Evolutionary conservation across 2,797 vertebrate species (phyloP).

Genomic region (Pempheris klunzingeri): DNA sequence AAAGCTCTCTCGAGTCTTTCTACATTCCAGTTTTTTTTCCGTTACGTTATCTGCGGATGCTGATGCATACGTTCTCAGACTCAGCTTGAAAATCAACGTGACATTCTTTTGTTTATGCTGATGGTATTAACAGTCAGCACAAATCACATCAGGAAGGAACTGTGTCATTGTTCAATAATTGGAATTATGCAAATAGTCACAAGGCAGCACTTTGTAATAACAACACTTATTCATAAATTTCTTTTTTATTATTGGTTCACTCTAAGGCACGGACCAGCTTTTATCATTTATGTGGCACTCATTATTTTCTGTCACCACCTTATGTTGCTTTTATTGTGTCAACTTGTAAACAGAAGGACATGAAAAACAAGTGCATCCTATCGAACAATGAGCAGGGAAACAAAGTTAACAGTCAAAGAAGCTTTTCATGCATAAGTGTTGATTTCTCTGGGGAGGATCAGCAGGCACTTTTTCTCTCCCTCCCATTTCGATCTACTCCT

Average conservation of each 20-base stretch:
- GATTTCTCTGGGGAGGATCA: slow-evolving; percentile 84
- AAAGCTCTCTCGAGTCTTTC: slow-evolving; percentile 35
- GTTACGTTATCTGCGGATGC: slow-evolving; percentile 45
- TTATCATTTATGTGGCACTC: slow-evolving; percentile 72
- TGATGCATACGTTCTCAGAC: slow-evolving; percentile 63
- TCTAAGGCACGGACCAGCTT: slow-evolving; percentile 56
- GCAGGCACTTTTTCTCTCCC: slow-evolving; percentile 81
- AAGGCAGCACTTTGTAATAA: slow-evolving; percentile 77
- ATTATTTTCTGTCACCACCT: slow-evolving; percentile 77
- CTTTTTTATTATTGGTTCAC: slow-evolving; percentile 76
- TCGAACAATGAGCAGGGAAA: slow-evolving; percentile 77
- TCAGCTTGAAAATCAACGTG: slow-evolving; percentile 54
- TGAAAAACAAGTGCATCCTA: slow-evolving; percentile 69
- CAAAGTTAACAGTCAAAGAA: slow-evolving; percentile 85
- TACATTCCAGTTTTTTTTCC: slow-evolving; percentile 13
- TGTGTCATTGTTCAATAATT: slow-evolving; percentile 83
- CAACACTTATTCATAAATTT: slow-evolving; percentile 79
- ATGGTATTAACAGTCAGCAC: slow-evolving; percentile 84
- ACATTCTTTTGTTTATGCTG: slow-evolving; percentile 81
- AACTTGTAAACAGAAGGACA: slow-evolving; percentile 74
- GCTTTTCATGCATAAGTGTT: slow-evolving; percentile 84
- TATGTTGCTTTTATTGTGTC: slow-evolving; percentile 71
- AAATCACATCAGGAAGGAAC: slow-evolving; percentile 82
- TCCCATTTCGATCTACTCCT: slow-evolving; percentile 78
- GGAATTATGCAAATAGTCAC: slow-evolving; percentile 84